A percentile compares a stretch with the other conserved stretches of the same genome.
phyloP scores from a whole-genome alignment of 2,888 invertebrate genomes.

The Bellardia bayeri region DNA sequence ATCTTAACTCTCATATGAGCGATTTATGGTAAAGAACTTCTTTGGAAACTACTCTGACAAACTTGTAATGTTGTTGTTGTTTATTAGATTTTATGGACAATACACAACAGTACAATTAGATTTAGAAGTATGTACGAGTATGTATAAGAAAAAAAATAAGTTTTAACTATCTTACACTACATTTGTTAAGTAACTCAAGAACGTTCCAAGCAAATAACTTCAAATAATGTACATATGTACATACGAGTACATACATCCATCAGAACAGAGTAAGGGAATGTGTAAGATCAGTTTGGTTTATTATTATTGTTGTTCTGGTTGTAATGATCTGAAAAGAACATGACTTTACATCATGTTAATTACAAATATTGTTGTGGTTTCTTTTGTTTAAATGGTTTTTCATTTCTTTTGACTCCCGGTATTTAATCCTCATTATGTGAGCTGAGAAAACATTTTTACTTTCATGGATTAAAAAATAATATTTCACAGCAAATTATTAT shows the following conservation, averaged over 20 bases:
- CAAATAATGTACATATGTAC: background rate
- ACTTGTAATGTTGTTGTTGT: slow-evolving; percentile 12
- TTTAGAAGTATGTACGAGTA: background rate
- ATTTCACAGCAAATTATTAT: slow-evolving; percentile 36
- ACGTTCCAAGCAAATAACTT: slow-evolving; percentile 73
- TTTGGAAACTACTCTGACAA: slow-evolving; percentile 25
- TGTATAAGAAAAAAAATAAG: slow-evolving; percentile 4
- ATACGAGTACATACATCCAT: no score
- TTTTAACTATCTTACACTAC: slow-evolving; percentile 61
- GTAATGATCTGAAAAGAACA: slow-evolving; percentile 50
- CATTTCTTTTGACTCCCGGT: slow-evolving; percentile 19
- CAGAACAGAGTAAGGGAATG: no score
- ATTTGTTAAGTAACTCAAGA: slow-evolving; percentile 75
- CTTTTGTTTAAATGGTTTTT: background rate
- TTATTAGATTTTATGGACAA: slow-evolving; percentile 53
- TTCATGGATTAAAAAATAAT: slow-evolving; percentile 34
- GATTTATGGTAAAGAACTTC: slow-evolving; percentile 35
- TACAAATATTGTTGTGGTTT: slow-evolving; percentile 46
- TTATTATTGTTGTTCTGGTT: slow-evolving; percentile 43
- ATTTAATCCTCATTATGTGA: slow-evolving; percentile 18
- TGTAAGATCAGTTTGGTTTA: slow-evolving; percentile 11
- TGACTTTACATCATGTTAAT: slow-evolving; percentile 59
- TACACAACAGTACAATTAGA: slow-evolving; percentile 30
- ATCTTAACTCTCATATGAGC: slow-evolving; percentile 10
- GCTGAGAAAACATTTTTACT: slow-evolving; percentile 46